Conservation (phyloP, 2,113 vertebrate species). For the Bos javanicus region DNA sequence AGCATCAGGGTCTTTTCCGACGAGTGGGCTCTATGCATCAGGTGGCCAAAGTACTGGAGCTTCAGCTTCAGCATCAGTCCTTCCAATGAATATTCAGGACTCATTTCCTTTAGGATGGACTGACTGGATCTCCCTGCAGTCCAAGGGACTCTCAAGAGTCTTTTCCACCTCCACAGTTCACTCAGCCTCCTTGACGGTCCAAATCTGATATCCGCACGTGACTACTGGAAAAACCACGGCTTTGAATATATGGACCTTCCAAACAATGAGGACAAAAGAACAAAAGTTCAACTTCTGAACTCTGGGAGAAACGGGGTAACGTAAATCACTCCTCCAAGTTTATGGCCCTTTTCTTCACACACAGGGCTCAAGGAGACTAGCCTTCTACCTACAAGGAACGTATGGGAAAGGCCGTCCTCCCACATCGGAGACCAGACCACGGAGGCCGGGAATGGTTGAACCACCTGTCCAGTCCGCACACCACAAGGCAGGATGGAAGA, state of each 20-base stretch:
- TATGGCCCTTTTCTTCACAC: neutral
- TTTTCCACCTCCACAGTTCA: neutral
- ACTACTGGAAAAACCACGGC: neutral
- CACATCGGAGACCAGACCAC: neutral
- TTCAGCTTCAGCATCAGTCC: neutral
- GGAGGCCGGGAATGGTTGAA: accelerated
- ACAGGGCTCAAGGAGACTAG: too few species aligned
- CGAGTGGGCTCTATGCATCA: neutral
- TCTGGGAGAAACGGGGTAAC: neutral
- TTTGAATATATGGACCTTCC: neutral
- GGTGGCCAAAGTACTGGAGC: neutral
- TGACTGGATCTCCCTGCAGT: neutral
- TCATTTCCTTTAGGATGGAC: neutral
- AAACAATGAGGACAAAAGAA: neutral
- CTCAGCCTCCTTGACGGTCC: neutral
- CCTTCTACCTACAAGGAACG: accelerated
- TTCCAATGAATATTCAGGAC: neutral
- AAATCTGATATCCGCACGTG: neutral
- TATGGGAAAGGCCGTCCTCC: accelerated
- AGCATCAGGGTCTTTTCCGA: neutral
- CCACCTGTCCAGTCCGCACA: accelerated
- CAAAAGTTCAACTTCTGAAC: neutral
- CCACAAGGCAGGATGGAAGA: neutral
- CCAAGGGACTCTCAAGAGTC: neutral
- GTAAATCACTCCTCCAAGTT: neutral